phyloP scores from a whole-genome alignment of 2,888 invertebrate genomes.

The Noctua fimbriata region DNA sequence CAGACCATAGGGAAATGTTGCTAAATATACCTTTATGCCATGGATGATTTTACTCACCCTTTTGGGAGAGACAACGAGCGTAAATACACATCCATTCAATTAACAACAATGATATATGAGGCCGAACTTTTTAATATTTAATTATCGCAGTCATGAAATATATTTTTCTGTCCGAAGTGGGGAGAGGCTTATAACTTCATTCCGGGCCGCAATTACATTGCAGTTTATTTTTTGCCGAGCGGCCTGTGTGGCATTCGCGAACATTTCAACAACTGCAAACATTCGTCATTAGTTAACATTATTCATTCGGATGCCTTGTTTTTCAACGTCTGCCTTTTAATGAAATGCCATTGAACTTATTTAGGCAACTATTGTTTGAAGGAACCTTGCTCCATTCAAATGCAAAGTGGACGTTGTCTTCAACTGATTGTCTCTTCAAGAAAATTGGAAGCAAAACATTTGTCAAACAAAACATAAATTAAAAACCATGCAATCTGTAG shows the following conservation, averaged over 20 bases:
- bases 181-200: conserved; percentile 81
- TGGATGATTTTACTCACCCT: conserved; percentile 4
- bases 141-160: conserved; percentile 55
- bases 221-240: conserved; percentile 75
- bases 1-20: not conserved
- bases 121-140: conserved; percentile 48
- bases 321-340: conserved; percentile 83
- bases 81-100: conserved; percentile 52
- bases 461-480: conserved; percentile 16
- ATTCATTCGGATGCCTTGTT: conserved; percentile 81
- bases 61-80: conserved; percentile 25
- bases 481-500: conserved; percentile 8
- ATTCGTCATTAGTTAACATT: conserved; percentile 85
- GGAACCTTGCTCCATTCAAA: conserved; percentile 54
- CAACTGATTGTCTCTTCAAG: conserved; percentile 35
- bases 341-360: conserved; percentile 71
- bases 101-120: conserved; percentile 49
- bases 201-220: conserved; percentile 81
- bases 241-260: conserved; percentile 72
- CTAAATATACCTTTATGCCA: not conserved
- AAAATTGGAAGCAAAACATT: conserved; percentile 10
- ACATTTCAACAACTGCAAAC: conserved; percentile 82
- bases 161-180: conserved; percentile 57
- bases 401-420: conserved; percentile 46
- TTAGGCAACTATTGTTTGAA: conserved; percentile 60